Conservation (phyloP, 2,797 vertebrate genomes). For the Melanotaenia pygmaea region DNA sequence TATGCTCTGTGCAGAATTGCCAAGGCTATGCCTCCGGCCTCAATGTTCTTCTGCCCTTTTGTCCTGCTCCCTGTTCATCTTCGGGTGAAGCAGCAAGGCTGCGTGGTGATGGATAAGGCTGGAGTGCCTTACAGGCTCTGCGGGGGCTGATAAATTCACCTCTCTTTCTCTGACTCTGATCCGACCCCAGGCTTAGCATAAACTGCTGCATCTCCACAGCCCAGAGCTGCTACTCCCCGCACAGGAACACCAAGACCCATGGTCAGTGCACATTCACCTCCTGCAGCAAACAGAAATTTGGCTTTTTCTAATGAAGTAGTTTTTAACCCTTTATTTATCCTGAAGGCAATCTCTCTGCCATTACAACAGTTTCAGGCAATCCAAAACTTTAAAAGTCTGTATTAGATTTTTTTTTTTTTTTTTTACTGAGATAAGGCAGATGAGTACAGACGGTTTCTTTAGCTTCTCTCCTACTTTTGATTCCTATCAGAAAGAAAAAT, state of each 20-base stretch:
- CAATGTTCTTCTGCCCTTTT: conserved; percentile 15
- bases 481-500: conserved; percentile 40
- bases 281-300: conserved; percentile 4
- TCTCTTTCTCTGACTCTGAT: conserved; percentile 58
- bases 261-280: conserved; percentile 41
- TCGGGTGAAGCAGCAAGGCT: conserved; percentile 37
- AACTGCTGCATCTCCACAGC: conserved; percentile 45
- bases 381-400: not conserved
- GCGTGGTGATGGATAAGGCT: conserved; percentile 61
- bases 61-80: conserved; percentile 13
- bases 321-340: conserved; percentile 40
- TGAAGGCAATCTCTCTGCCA: conserved; percentile 20
- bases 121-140: conserved; percentile 53
- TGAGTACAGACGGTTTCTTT: conserved; percentile 16
- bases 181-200: conserved; percentile 54
- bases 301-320: conserved; percentile 18
- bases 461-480: conserved; percentile 20
- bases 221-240: conserved; percentile 24
- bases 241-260: conserved; percentile 32
- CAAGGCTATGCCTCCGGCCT: conserved; percentile 16
- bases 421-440: conserved; percentile 1
- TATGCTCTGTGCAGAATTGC: conserved; percentile 5
- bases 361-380: conserved; percentile 24
- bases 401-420: not conserved
- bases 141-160: conserved; percentile 65